Evolutionary conservation across 2,113 vertebrate species (phyloP), one percentile per base, ranked within the genome.

Genomic region (Pseudorasbora parva): DNA sequence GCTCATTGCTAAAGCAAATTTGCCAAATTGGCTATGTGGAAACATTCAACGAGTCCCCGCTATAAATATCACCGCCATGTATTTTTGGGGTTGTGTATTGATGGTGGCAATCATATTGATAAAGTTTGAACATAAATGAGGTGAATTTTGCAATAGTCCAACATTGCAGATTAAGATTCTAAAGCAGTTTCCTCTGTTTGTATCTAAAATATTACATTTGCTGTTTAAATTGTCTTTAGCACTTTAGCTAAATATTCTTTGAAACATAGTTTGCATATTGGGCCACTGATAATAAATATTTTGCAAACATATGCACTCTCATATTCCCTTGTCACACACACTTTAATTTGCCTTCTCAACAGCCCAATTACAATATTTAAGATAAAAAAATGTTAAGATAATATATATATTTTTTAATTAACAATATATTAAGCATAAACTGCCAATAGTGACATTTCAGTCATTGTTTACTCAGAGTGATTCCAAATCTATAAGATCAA

Each of bases 301-400:
- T 84, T 56, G 37, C 51, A 69, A 33, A 84, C 41, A 41, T 57
- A 33, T 47, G 17, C 4, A 49, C 17, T 17, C 68, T 37, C n/a
- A 33, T 27, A 84, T 66, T 56, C 19, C 27, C 59, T 51, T 37
- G 19, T 41, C 30, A 43, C 74, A 41, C 51, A 57, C 51, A 33
- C 6, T 30, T 8, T 30, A 57, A 56, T 5, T 51, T 77, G 45
- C 19, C 21, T 37, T 73, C 62, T 83, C n/a, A 54, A 41, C 25
- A 78, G 75, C 45, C 49, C 57, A 59, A 78, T 57, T 49, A 69
- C 64, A 71, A 25, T 47, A 23, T 30, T 78, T 71, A 23, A 54
- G 17, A 75, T 77, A n/a, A n/a, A n/a, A n/a, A n/a, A n/a, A n/a
- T n/a, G n/a, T n/a, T n/a, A n/a, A n/a, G n/a, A n/a, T n/a, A n/a